phyloP scores from a whole-genome alignment of 1,140 invertebrate species.

The Drosophila novamexicana region DNA sequence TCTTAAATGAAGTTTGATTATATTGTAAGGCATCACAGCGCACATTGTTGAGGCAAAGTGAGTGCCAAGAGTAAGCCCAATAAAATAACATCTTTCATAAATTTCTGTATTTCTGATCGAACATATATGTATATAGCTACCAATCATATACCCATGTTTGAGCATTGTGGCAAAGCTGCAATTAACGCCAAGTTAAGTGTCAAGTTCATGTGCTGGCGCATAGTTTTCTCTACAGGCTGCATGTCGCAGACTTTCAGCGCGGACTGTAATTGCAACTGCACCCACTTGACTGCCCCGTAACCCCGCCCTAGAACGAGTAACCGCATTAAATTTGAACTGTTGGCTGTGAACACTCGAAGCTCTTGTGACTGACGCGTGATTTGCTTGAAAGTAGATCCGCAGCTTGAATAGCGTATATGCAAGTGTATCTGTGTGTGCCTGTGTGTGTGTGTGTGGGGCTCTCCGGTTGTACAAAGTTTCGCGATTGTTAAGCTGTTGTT shows the following conservation, averaged over 20 bases:
- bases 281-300: neutral
- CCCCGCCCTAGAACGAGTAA: neutral
- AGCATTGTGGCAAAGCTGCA: constrained; percentile 10
- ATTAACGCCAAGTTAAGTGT: constrained; percentile 57
- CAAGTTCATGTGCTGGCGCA: constrained; percentile 71
- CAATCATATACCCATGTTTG: neutral
- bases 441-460: neutral
- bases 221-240: constrained; percentile 19
- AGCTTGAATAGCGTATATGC: neutral
- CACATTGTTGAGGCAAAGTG: too few species aligned
- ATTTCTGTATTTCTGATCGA: too few species aligned
- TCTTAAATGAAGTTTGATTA: too few species aligned
- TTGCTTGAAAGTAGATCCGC: constrained; percentile 19
- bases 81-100: too few species aligned
- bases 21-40: too few species aligned
- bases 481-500: constrained; percentile 44
- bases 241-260: neutral
- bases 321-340: constrained; percentile 25
- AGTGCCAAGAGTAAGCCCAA: too few species aligned
- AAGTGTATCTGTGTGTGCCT: neutral
- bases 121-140: neutral
- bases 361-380: constrained; percentile 42
- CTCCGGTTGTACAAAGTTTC: constrained; percentile 32
- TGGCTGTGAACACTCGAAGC: constrained; percentile 29
- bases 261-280: constrained; percentile 16